phyloP scores from a whole-genome alignment of 2,113 vertebrate species.

The Psammodynastes pulverulentus region DNA sequence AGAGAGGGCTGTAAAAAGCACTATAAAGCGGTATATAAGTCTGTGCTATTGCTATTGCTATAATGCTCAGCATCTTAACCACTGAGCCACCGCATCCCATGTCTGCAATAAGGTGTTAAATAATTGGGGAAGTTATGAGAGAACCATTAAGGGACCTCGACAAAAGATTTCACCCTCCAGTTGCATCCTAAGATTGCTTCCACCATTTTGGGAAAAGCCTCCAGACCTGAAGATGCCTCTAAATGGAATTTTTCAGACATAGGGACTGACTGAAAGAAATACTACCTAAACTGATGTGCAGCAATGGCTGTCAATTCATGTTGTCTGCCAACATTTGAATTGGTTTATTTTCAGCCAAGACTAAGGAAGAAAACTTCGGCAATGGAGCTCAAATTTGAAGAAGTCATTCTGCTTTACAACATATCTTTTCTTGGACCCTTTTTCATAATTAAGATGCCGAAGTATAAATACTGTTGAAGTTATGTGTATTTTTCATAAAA shows the following conservation, averaged over 20 bases:
- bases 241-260: neutral
- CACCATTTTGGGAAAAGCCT: neutral
- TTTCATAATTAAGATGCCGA: neutral
- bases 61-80: neutral
- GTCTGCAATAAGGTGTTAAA: neutral
- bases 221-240: neutral
- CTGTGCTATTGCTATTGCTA: no score
- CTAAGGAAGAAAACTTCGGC: neutral
- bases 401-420: neutral
- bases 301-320: neutral
- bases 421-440: neutral
- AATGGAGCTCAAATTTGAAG: neutral
- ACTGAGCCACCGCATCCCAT: neutral
- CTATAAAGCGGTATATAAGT: no score
- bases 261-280: neutral
- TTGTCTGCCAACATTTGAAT: neutral
- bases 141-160: neutral
- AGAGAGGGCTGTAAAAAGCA: no score
- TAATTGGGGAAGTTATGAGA: neutral
- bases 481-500: neutral
- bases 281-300: neutral
- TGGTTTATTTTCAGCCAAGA: neutral
- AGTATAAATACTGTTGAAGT: neutral
- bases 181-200: neutral
- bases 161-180: neutral